These are phyloP conservation scores for Lobophora halterata DNA, from an alignment of 2,888 invertebrate species.

Conservation along the genomic window DNA sequence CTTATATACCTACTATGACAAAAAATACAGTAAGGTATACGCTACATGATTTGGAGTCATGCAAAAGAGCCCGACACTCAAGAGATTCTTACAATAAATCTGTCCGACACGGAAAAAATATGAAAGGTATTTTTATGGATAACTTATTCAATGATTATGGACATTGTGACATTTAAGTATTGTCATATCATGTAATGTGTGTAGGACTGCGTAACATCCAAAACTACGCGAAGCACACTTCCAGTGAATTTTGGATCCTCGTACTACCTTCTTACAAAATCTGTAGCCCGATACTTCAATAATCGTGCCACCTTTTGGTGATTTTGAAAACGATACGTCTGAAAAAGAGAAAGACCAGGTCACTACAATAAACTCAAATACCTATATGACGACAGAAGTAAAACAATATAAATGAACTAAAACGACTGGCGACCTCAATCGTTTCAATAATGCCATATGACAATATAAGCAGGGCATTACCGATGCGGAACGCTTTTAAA, in stretches of 20 bases:
- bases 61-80: no score
- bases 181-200: constrained; percentile 24
- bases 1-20: no score
- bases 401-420: no score
- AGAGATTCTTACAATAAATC: no score
- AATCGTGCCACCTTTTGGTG: neutral
- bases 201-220: constrained; percentile 33
- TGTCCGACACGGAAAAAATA: no score
- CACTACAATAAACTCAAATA: neutral
- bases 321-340: neutral
- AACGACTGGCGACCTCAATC: no score
- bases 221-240: constrained; percentile 12
- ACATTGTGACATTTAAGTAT: constrained; percentile 30
- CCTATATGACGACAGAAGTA: no score
- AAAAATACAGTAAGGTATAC: no score
- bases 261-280: neutral
- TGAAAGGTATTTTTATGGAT: neutral
- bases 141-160: constrained; percentile 32
- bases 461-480: no score
- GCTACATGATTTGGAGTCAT: no score
- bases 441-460: no score
- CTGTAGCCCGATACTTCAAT: constrained; percentile 4
- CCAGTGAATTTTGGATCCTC: constrained; percentile 10
- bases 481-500: no score
- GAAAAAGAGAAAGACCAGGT: constrained; percentile 1